Evolutionary conservation across 2,797 vertebrate species (phyloP).

Genomic region (Malacoctenus gilli): DNA sequence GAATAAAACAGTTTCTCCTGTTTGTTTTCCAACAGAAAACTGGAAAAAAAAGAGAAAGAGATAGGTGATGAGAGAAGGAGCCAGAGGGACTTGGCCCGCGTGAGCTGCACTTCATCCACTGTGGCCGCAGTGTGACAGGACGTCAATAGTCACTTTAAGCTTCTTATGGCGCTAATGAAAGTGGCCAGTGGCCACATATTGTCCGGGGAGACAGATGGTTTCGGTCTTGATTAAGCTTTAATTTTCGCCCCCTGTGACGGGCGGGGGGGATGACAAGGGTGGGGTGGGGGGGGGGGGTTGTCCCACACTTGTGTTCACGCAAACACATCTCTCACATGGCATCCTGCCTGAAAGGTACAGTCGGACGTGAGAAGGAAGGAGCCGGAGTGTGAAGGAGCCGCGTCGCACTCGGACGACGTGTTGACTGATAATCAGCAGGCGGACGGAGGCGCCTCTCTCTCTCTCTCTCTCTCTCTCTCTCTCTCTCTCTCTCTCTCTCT

Average conservation of each 20-base stretch:
- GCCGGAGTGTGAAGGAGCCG: conserved; percentile 36
- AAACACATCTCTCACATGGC: conserved; percentile 23
- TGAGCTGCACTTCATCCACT: conserved; percentile 9
- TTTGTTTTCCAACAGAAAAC: background rate
- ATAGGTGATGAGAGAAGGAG: background rate
- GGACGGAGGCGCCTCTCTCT: background rate
- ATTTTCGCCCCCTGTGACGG: conserved; percentile 61
- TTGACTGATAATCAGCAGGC: background rate
- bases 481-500: background rate
- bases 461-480: background rate
- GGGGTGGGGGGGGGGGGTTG: too few species aligned
- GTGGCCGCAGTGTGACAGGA: conserved; percentile 44
- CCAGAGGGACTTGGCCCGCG: background rate
- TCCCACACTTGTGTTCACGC: conserved; percentile 6
- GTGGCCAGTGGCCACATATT: conserved; percentile 62
- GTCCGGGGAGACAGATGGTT: conserved; percentile 81
- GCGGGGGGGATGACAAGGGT: conserved; percentile 44
- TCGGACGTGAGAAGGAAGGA: background rate
- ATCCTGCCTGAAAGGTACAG: conserved; percentile 12
- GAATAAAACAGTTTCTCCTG: background rate
- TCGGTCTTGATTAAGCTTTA: conserved; percentile 80
- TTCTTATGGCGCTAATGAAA: conserved; percentile 79
- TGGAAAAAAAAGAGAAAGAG: background rate
- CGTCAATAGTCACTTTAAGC: conserved; percentile 72
- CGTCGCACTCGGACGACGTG: conserved; percentile 1